Evolutionary conservation across 1,140 invertebrate genomes (phyloP), one percentile per base, ranked within the genome.

Genomic region (Lasioglossum baleicum): DNA sequence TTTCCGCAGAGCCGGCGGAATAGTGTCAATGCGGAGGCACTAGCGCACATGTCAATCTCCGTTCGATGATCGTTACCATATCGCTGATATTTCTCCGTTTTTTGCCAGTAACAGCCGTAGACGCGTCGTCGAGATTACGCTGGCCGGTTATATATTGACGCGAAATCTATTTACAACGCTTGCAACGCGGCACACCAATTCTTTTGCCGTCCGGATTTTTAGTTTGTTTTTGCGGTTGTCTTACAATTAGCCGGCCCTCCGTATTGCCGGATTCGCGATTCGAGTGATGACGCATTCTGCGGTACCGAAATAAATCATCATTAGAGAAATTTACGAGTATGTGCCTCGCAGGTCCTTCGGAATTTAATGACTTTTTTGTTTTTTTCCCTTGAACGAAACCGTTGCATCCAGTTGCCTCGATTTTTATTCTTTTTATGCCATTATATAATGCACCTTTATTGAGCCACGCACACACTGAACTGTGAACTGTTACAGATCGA

Each of bases 401-500:
- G 13, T 8, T 20, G 3, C 2, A 2, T 48, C 7, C 7, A 53
- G 53, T 63, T n/a, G 22, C 10, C 6, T 20, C 7, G 1, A 65
- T 44, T 51, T 42, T 15, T 44, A 10, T 51, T 58, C 10, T n/a
- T 58, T n/a, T n/a, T 20, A 20, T 20, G 44, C 40, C 4, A 10
- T 65, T 65, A 65, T 22, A 4, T 64, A 65, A 56, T 40, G 13
- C 56, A 31, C 0, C 40, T 26, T 64, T 7, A 64, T 51, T 11
- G 7, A 53, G 31, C 26, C 26, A 1, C 17, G 17, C 2, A 64
- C 40, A 13, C 53, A 68, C 56, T 44, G 20, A 58, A 35, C 60
- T 42, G 22, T 4, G 44, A 61, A 42, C 26, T 13, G 88, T 95
- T 95, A 68, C 92, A 98, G 97, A 97, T 98, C 90, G 97, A 98